Conservation (phyloP, 2,113 vertebrate species). For the Dendropsophus ebraccatus region DNA sequence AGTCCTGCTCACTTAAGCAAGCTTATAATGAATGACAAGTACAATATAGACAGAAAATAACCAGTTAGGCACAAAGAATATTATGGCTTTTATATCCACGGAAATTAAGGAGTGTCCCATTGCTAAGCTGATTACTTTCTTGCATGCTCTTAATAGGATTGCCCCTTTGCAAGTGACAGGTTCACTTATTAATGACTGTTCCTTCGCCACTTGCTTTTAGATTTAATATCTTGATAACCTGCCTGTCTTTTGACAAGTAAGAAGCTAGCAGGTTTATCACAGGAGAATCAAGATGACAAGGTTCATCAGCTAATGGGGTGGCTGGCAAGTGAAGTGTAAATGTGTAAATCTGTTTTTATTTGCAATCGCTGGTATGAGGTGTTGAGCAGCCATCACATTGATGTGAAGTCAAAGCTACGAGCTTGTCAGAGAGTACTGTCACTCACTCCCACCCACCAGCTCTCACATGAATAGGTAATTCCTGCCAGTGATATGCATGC, state of each 20-base stretch:
- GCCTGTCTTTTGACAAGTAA: constrained; percentile 55
- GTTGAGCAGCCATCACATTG: constrained; percentile 56
- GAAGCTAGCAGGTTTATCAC: constrained; percentile 53
- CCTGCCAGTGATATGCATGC: constrained; percentile 37
- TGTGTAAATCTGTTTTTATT: constrained; percentile 60
- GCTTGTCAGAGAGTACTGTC: constrained; percentile 59
- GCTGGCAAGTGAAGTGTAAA: constrained; percentile 59
- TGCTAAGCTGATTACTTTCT: constrained; percentile 50
- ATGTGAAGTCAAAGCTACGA: constrained; percentile 57
- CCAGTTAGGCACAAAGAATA: constrained; percentile 23
- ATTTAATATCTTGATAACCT: constrained; percentile 57
- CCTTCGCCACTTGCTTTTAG: constrained; percentile 52
- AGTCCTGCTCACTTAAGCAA: constrained; percentile 41
- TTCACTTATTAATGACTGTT: constrained; percentile 59
- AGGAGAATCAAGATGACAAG: constrained; percentile 54
- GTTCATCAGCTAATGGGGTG: constrained; percentile 58
- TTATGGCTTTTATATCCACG: constrained; percentile 9
- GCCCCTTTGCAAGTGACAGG: constrained; percentile 44
- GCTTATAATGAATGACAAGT: constrained; percentile 33
- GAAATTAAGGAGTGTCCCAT: constrained; percentile 42
- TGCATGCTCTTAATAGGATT: constrained; percentile 41
- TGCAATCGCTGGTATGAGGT: constrained; percentile 46
- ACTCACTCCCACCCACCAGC: constrained; percentile 55
- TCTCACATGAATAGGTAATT: constrained; percentile 58
- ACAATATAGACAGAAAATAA: constrained; percentile 22